Conservation (phyloP, 1,140 invertebrate species). For the Myzus persicae region DNA sequence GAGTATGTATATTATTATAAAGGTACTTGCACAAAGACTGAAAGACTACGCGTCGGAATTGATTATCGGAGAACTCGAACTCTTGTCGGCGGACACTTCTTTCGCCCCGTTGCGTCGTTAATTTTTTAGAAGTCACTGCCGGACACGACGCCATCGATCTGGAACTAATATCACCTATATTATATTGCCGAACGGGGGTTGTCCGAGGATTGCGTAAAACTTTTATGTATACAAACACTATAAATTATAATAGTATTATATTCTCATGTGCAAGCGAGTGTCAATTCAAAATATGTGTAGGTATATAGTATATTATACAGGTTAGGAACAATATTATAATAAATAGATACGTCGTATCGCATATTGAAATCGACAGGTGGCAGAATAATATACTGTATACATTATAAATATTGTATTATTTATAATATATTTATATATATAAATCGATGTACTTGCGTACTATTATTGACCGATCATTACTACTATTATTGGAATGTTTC, state of each 20-base stretch:
- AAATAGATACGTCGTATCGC: neutral
- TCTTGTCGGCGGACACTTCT: neutral
- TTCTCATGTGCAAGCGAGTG: neutral
- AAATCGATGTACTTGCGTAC: neutral
- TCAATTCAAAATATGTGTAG: neutral
- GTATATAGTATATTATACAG: too few species aligned
- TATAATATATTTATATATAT: neutral
- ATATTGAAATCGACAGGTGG: neutral
- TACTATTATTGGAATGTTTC: neutral
- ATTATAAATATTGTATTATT: neutral
- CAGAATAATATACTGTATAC: neutral
- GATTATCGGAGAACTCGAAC: conserved; percentile 27
- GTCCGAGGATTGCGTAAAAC: neutral
- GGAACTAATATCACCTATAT: conserved; percentile 14
- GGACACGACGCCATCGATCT: conserved; percentile 5
- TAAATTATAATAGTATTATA: neutral
- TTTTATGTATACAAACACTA: neutral
- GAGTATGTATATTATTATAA: neutral
- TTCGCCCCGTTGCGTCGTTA: neutral
- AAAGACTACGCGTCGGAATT: conserved; percentile 28
- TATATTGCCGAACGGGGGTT: neutral
- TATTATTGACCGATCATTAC: neutral
- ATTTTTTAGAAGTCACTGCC: neutral
- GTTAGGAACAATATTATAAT: neutral
- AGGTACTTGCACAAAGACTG: neutral